Evolutionary conservation across 1,140 invertebrate genomes (phyloP).

Genomic region (Psix sp.): DNA sequence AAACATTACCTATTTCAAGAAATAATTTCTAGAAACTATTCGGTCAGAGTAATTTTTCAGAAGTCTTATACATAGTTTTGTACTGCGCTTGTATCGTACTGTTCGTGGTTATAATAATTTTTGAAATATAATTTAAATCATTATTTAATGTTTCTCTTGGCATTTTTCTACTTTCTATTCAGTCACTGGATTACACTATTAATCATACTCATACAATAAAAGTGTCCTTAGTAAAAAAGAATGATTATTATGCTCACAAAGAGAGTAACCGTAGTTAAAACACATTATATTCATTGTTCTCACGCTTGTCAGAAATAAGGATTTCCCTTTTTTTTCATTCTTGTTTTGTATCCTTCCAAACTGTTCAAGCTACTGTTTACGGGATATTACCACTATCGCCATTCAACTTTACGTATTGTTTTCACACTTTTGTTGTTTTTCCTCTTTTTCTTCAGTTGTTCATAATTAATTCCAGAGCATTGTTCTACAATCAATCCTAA

Average conservation of each 20-base stretch:
- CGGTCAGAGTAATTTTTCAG: background rate
- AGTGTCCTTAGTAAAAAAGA: conserved; percentile 45
- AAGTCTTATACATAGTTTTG: background rate
- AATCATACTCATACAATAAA: conserved; percentile 67
- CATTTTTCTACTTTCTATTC: conserved; percentile 52
- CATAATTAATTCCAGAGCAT: no score
- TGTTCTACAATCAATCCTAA: no score
- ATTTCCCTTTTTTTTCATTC: conserved; percentile 9
- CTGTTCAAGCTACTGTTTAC: conserved; percentile 8
- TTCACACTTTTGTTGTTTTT: background rate
- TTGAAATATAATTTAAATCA: conserved; percentile 65
- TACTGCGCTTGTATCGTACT: background rate
- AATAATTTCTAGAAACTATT: no score
- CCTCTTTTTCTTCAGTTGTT: background rate
- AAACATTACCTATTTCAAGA: no score
- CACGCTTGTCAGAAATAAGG: conserved; percentile 28
- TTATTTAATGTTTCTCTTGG: conserved; percentile 66
- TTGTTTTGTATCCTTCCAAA: conserved; percentile 4
- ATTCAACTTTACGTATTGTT: background rate
- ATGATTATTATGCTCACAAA: conserved; percentile 65
- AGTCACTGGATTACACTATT: conserved; percentile 55
- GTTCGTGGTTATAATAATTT: background rate
- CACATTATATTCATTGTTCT: conserved; percentile 65
- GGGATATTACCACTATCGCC: conserved; percentile 3
- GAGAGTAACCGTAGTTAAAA: conserved; percentile 40